Evolutionary conservation across 1,140 invertebrate species (phyloP).

Genomic region (Drosophila varians): DNA sequence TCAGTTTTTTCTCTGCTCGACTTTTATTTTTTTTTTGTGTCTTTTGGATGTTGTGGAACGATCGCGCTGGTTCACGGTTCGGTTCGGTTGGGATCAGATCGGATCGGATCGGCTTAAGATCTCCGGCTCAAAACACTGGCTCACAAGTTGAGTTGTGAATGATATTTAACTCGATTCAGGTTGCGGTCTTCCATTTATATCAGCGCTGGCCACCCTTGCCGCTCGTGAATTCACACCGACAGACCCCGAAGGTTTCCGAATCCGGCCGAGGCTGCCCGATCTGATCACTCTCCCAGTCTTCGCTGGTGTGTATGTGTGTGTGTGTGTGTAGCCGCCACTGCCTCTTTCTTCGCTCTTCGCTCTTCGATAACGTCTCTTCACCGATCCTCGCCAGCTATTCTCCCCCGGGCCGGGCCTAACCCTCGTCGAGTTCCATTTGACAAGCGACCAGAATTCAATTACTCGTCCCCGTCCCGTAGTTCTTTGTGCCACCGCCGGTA

Average conservation of each 20-base stretch:
- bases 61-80: conserved; percentile 13
- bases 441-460: conserved; percentile 42
- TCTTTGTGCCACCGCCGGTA: conserved; percentile 40
- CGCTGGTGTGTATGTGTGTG: background rate
- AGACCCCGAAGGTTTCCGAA: background rate
- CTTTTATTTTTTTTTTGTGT: background rate
- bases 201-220: background rate
- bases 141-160: conserved; percentile 69
- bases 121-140: conserved; percentile 31
- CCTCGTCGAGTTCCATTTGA: conserved; percentile 3
- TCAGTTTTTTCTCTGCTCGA: conserved; percentile 17
- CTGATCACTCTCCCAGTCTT: conserved; percentile 14
- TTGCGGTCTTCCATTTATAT: conserved; percentile 72
- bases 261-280: background rate
- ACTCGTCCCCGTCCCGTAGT: conserved; percentile 38
- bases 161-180: conserved; percentile 59
- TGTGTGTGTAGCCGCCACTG: background rate
- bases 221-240: background rate
- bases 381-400: conserved; percentile 7
- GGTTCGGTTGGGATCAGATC: conserved; percentile 2
- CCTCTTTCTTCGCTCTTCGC: conserved; percentile 26
- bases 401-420: conserved; percentile 6
- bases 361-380: conserved; percentile 14
- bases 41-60: conserved; percentile 7
- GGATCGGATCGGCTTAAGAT: conserved; percentile 1